Conservation (phyloP, 1,140 invertebrate species). For the Drosophila parvula region DNA sequence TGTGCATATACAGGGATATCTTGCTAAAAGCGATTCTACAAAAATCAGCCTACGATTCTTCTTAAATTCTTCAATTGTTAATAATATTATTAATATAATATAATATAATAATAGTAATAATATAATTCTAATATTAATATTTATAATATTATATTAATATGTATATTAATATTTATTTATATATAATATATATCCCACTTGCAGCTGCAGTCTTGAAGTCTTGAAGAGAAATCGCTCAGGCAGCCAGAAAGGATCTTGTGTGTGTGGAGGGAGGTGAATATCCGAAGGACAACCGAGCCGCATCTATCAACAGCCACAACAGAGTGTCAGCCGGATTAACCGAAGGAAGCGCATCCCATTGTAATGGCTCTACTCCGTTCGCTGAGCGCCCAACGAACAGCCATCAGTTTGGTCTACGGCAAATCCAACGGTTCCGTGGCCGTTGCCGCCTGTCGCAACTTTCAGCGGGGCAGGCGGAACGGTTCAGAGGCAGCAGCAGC, state of each 20-base stretch:
- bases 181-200: too few relatives aligned
- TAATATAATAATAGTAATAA: too few relatives aligned
- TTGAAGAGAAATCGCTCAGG: neutral
- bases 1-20: too few relatives aligned
- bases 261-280: neutral
- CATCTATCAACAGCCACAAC: slow-evolving; percentile 9
- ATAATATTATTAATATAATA: too few relatives aligned
- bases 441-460: slow-evolving; percentile 27
- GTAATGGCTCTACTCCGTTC: slow-evolving; percentile 84
- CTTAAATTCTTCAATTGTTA: too few relatives aligned
- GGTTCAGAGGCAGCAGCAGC: neutral
- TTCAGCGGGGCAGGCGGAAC: slow-evolving; percentile 30
- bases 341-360: slow-evolving; percentile 29
- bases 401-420: slow-evolving; percentile 72
- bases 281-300: neutral
- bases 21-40: too few relatives aligned
- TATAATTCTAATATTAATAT: too few relatives aligned
- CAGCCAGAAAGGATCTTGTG: neutral
- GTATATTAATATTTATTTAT: too few relatives aligned
- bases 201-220: neutral
- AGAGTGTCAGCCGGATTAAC: slow-evolving; percentile 17
- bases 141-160: too few relatives aligned
- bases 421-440: slow-evolving; percentile 34
- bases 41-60: too few relatives aligned
- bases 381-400: slow-evolving; percentile 75